Evolutionary conservation across 2,888 invertebrate species (phyloP), one percentile per base, ranked within the genome.

Genomic region (Apamea sordens): DNA sequence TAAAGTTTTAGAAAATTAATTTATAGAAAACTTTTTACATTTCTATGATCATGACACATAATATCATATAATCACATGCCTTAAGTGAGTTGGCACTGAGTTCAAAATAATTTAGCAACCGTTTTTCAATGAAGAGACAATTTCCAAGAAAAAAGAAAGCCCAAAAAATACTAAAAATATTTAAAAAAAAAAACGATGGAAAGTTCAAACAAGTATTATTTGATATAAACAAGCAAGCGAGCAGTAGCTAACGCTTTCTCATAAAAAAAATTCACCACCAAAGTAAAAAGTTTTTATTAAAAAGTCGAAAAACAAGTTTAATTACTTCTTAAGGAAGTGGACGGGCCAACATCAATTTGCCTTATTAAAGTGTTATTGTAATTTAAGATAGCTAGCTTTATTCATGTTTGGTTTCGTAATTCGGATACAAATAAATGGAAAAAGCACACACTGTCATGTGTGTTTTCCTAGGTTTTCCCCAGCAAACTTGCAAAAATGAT

Each of bases 231-330:
- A 90, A 86, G 75, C 73, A 70, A 56, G 68, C 59, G 47, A 50
- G 69, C 36, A 28, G 15, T 69, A 32, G 64, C 61, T 56, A 41
- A 59, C 72, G 80, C 77, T 74, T 82, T 86, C 78, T 86, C 87
- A 88, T 87, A 80, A 82, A 76, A 84, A 91, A 92, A 92, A 92
- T 91, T 91, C 81, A 74, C 82, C 88, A 80, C 86, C 86, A 91
- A 92, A 93, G 92, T 93, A 92, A 93, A 95, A 95, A 95, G 94
- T 95, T 95, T 94, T 93, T 95, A 95, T 95, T 95, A 95, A 95
- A 92, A 95, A 94, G 89, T 92, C 89, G 89, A 90, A 93, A 94
- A 95, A 94, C 93, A 95, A 95, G 93, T 95, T 94, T 95, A 96
- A 96, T 96, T 95, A 95, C 92, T 93, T 93, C 85, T 61, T 80